These are phyloP conservation scores for Diuraphis noxia DNA, from an alignment of 1,140 invertebrate species.

Conservation along the genomic window DNA sequence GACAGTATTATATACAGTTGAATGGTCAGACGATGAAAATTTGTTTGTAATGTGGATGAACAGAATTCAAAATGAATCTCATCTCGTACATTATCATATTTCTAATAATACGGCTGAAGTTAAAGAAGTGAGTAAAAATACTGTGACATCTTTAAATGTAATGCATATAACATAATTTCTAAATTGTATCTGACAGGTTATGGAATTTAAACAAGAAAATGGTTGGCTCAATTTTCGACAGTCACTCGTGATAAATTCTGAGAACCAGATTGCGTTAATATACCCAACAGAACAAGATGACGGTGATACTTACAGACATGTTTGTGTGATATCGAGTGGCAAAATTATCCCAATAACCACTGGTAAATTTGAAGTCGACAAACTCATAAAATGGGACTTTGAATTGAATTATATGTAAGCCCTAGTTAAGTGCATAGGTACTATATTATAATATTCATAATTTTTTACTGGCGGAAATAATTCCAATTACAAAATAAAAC, in stretches of 20 bases:
- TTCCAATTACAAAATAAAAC: too few species aligned
- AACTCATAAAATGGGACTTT: conserved; percentile 35
- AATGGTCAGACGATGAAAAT: background rate
- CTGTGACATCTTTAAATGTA: too few species aligned
- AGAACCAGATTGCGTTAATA: background rate
- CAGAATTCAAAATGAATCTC: conserved; percentile 38
- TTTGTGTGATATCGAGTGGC: background rate
- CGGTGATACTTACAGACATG: background rate
- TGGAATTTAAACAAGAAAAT: conserved; percentile 20
- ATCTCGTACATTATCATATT: conserved; percentile 21
- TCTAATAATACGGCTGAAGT: background rate
- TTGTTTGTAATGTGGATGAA: conserved; percentile 47
- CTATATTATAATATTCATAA: too few species aligned
- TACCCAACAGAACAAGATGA: background rate
- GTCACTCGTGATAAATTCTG: background rate
- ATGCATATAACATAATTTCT: background rate
- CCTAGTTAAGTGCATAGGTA: background rate
- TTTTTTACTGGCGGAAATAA: too few species aligned
- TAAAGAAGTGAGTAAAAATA: background rate
- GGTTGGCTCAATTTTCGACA: conserved; percentile 25
- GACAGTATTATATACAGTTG: background rate
- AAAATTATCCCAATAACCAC: background rate
- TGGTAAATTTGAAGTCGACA: background rate
- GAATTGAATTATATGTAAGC: conserved; percentile 29
- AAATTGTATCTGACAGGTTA: background rate